Percentiles rank a stretch among this genome's conserved stretches.
Conservation (phyloP, 2,888 invertebrate species). For the Cephus pulcher region DNA sequence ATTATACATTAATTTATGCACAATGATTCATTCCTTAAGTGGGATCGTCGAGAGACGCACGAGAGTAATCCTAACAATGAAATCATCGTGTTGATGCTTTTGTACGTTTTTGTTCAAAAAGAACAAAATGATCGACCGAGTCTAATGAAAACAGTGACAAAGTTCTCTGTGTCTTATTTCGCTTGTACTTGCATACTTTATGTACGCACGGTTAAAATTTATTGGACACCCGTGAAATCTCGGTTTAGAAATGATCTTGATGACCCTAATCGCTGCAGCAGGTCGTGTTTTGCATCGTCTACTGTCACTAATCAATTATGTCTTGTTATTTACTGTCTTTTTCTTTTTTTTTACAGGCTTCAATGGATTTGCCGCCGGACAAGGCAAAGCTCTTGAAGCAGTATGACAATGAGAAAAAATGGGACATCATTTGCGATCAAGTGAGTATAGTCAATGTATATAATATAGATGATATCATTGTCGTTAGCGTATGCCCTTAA, state of each 20-base stretch:
- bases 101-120: background rate
- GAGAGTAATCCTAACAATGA: background rate
- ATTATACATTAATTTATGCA: background rate
- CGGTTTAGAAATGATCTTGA: too few relatives aligned
- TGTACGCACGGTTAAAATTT: background rate
- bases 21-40: background rate
- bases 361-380: constrained; percentile 99
- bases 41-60: background rate
- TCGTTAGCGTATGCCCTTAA: background rate
- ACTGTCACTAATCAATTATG: background rate
- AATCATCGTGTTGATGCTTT: background rate
- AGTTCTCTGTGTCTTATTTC: background rate
- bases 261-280: too few relatives aligned
- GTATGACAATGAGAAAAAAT: constrained; percentile 98
- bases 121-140: background rate
- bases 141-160: background rate
- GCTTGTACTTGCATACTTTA: background rate
- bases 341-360: constrained; percentile 79
- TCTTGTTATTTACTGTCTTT: constrained; percentile 14
- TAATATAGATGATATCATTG: background rate
- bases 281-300: background rate
- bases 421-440: constrained; percentile 99
- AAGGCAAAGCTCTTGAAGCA: constrained; percentile 95
- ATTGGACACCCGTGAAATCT: too few relatives aligned
- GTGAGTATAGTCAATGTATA: constrained; percentile 67